These are phyloP conservation scores for Alosa sapidissima DNA, from an alignment of 2,797 vertebrate species.

Conservation along the genomic window DNA sequence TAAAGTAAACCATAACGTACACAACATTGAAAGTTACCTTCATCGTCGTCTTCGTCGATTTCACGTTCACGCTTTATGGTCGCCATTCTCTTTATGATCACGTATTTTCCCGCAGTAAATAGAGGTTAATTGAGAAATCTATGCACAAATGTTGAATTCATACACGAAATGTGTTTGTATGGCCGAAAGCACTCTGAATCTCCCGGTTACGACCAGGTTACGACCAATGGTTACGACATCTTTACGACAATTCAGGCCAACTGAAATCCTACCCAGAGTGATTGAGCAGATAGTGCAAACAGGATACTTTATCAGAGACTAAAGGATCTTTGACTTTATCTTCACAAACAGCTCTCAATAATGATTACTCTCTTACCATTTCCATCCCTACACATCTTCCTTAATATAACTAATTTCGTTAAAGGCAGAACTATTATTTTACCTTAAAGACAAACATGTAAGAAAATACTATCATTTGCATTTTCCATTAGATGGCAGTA, in stretches of 20 bases:
- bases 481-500: background rate
- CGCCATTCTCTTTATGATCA: constrained; percentile 54
- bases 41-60: constrained; percentile 66
- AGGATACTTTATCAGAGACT: too few relatives aligned
- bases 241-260: background rate
- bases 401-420: background rate
- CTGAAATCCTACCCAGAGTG: background rate
- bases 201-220: constrained; percentile 50
- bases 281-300: background rate
- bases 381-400: background rate
- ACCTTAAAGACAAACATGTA: background rate
- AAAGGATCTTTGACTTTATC: too few relatives aligned
- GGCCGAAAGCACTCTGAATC: constrained; percentile 43
- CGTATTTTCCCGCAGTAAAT: background rate
- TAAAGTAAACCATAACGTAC: background rate
- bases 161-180: background rate
- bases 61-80: constrained; percentile 74
- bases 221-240: constrained; percentile 27
- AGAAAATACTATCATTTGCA: background rate
- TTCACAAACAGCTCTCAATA: too few relatives aligned
- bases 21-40: constrained; percentile 46
- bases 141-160: background rate
- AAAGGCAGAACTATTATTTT: background rate
- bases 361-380: too few relatives aligned
- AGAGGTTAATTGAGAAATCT: background rate